Evolutionary conservation across 2,797 vertebrate genomes (phyloP).

Genomic region (Hafferia zeledoni): DNA sequence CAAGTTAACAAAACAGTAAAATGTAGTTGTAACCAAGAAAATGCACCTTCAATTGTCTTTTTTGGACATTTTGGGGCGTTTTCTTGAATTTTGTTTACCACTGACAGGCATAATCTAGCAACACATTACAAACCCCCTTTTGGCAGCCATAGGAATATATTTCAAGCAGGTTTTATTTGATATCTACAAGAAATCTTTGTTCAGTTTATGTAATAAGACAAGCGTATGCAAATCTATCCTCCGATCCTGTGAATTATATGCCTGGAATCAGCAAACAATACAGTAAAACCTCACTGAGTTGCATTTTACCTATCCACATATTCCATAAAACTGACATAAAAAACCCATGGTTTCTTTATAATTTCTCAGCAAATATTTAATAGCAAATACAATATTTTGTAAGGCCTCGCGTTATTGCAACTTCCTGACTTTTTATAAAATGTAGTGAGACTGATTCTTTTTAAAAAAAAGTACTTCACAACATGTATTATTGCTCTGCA

Average conservation of each 20-base stretch:
- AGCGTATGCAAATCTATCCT: conserved; percentile 54
- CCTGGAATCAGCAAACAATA: conserved; percentile 34
- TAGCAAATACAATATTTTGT: not conserved
- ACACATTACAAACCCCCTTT: not conserved
- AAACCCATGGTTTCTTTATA: conserved; percentile 5
- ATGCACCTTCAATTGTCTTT: not conserved
- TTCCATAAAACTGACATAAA: conserved; percentile 37
- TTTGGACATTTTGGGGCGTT: not conserved
- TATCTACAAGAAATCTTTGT: conserved; percentile 55
- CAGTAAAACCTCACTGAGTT: conserved; percentile 34
- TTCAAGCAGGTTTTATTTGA: conserved; percentile 41
- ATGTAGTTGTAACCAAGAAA: not conserved
- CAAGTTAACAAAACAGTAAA: not conserved
- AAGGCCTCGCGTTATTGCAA: conserved; percentile 25
- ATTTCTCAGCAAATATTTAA: conserved; percentile 31
- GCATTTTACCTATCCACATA: conserved; percentile 21
- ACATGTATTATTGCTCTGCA: conserved; percentile 24
- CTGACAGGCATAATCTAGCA: conserved; percentile 6
- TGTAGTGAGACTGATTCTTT: not conserved
- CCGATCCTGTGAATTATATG: conserved; percentile 1
- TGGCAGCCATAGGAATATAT: conserved; percentile 21
- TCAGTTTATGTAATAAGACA: conserved; percentile 54
- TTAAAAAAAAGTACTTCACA: not conserved
- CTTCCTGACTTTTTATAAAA: conserved; percentile 41
- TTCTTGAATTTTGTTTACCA: conserved; percentile 1